A percentile compares a stretch with the other conserved stretches of the same genome.
Conservation (phyloP, 2,888 invertebrate genomes). For the Taenaris catops region DNA sequence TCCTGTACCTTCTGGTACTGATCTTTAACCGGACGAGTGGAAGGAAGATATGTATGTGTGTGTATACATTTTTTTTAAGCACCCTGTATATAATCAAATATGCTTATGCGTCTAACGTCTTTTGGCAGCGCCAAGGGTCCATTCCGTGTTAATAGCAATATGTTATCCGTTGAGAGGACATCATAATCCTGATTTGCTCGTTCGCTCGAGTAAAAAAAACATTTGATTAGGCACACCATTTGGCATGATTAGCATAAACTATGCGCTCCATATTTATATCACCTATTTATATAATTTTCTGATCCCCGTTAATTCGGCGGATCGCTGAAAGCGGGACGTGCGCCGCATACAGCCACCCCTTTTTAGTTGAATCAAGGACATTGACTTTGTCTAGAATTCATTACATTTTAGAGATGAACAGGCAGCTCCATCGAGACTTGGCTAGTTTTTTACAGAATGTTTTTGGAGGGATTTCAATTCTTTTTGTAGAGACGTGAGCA, state of each 20-base stretch:
- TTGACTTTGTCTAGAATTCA: too few relatives aligned
- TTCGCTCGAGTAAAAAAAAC: slow-evolving; percentile 23
- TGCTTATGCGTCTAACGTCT: not conserved
- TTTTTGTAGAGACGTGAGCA: too few relatives aligned
- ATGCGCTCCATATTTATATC: slow-evolving; percentile 32
- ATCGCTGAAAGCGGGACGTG: slow-evolving; percentile 35
- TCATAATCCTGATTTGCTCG: slow-evolving; percentile 26
- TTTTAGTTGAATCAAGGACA: slow-evolving; percentile 33
- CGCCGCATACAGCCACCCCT: slow-evolving; percentile 34
- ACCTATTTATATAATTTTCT: slow-evolving; percentile 33
- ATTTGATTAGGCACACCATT: slow-evolving; percentile 29
- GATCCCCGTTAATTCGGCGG: slow-evolving; percentile 27
- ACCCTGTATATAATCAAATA: not conserved
- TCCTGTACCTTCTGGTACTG: too few relatives aligned
- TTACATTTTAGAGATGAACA: too few relatives aligned
- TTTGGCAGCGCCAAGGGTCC: not conserved
- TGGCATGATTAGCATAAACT: slow-evolving; percentile 31
- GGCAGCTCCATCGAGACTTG: too few relatives aligned
- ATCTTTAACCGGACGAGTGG: too few relatives aligned
- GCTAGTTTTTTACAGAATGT: too few relatives aligned
- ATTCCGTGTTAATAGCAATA: slow-evolving; percentile 1
- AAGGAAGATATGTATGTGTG: not conserved
- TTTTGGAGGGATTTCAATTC: too few relatives aligned
- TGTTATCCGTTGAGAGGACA: slow-evolving; percentile 7
- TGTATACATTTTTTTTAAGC: too few relatives aligned